Conservation (phyloP, 1,140 invertebrate genomes). For the Drosophila sp. region DNA sequence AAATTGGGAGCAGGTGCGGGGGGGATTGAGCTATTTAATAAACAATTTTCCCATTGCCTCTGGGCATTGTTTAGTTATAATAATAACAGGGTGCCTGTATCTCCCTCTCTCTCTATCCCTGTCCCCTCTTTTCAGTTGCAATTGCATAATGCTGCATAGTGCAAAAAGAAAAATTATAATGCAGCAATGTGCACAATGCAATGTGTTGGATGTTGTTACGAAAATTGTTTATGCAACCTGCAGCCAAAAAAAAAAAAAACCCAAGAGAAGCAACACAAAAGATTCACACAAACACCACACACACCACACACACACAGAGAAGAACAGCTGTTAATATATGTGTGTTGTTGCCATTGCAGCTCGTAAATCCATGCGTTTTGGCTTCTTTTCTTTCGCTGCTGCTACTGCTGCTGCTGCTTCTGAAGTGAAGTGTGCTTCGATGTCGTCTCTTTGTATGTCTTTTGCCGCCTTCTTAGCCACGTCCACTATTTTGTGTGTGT, state of each 20-base stretch:
- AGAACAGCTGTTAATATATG: constrained; percentile 11
- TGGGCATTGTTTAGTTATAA: constrained; percentile 38
- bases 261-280: constrained; percentile 8
- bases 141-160: constrained; percentile 9
- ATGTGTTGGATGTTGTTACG: constrained; percentile 26
- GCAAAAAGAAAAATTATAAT: constrained; percentile 6
- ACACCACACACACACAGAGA: background rate
- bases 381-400: constrained; percentile 4
- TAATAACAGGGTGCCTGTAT: constrained; percentile 42
- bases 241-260: constrained; percentile 2
- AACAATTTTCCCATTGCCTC: constrained; percentile 38
- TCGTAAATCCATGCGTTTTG: constrained; percentile 18
- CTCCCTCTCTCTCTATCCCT: too few relatives aligned
- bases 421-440: background rate
- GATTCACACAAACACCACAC: background rate
- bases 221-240: constrained; percentile 48
- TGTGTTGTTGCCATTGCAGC: constrained; percentile 7
- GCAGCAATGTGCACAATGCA: constrained; percentile 2
- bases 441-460: background rate
- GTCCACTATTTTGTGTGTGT: constrained; percentile 35
- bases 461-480: constrained; percentile 28
- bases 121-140: background rate
- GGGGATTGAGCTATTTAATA: constrained; percentile 22
- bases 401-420: constrained; percentile 15
- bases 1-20: constrained; percentile 38